Conservation (phyloP, 2,113 vertebrate species). For the Grus americana region DNA sequence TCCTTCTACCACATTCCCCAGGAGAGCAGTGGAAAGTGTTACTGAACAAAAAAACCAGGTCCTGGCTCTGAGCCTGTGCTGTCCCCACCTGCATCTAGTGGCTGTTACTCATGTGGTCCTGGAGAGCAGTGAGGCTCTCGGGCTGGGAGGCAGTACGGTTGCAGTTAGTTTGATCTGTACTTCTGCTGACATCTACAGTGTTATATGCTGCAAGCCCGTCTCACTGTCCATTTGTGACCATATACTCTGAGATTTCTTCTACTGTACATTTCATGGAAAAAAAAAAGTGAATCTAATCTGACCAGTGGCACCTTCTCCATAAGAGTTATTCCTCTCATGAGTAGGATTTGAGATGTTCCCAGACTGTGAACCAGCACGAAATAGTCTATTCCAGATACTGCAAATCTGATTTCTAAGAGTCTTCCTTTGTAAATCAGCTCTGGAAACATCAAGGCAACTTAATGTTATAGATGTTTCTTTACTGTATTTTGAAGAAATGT, state of each 20-base stretch:
- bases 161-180: not conserved
- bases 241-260: not conserved
- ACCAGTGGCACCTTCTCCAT: not conserved
- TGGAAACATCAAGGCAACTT: not conserved
- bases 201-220: not conserved
- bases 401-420: not conserved
- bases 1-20: accelerated
- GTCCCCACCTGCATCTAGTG: not conserved
- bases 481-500: not conserved
- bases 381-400: not conserved
- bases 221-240: not conserved
- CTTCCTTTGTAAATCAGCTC: not conserved
- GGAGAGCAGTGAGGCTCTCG: accelerated
- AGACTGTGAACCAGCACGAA: not conserved
- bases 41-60: not conserved
- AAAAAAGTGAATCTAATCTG: not conserved
- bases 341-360: not conserved
- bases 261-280: not conserved
- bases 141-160: not conserved
- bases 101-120: accelerated
- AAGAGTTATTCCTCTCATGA: not conserved
- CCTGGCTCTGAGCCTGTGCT: not conserved
- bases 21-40: not conserved
- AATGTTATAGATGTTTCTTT: not conserved
- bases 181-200: not conserved